phyloP scores from a whole-genome alignment of 1,140 invertebrate species.

The Hypothenemus hampei region DNA sequence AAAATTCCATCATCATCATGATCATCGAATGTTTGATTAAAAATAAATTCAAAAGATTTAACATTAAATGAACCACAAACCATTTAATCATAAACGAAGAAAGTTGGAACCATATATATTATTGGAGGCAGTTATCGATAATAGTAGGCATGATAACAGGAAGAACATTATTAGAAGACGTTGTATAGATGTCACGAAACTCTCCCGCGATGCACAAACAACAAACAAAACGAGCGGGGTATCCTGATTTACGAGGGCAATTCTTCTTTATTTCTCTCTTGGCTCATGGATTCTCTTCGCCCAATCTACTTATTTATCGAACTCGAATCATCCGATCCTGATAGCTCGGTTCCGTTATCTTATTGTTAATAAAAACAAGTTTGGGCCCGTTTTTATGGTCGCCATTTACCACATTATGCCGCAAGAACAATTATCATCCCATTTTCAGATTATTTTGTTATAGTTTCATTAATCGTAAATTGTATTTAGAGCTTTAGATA shows the following conservation, averaged over 20 bases:
- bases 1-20: background rate
- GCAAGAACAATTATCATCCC: constrained; percentile 21
- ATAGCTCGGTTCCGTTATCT: constrained; percentile 29
- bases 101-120: constrained; percentile 24
- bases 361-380: constrained; percentile 31
- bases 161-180: constrained; percentile 33
- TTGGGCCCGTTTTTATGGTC: constrained; percentile 15
- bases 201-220: constrained; percentile 31
- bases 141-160: constrained; percentile 30
- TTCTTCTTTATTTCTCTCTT: constrained; percentile 44
- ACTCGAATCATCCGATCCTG: constrained; percentile 34
- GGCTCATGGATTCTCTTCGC: constrained; percentile 35
- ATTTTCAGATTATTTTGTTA: constrained; percentile 12
- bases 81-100: constrained; percentile 26
- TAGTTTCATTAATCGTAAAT: too few species aligned
- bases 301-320: constrained; percentile 43
- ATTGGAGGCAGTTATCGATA: constrained; percentile 25
- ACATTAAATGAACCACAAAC: constrained; percentile 10
- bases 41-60: constrained; percentile 16
- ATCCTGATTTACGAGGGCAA: constrained; percentile 40
- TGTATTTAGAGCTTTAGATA: too few species aligned
- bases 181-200: constrained; percentile 27
- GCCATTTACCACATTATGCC: constrained; percentile 23
- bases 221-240: constrained; percentile 32
- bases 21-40: background rate